These are phyloP conservation scores for Aegithalos caudatus DNA, from an alignment of 2,113 vertebrate species.

Conservation along the genomic window DNA sequence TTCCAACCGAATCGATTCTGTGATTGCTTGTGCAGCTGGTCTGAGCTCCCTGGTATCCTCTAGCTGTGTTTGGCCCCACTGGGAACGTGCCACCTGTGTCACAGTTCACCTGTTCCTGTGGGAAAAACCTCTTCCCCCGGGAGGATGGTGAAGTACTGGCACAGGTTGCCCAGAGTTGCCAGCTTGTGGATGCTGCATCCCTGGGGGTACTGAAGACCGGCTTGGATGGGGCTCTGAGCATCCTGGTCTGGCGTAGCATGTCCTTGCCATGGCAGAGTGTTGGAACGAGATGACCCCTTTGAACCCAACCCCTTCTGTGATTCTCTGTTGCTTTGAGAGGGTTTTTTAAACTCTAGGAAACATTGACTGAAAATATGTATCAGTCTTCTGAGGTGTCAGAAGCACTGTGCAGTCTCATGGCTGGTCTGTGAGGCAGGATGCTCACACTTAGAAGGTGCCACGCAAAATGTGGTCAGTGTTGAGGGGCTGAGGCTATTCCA, in stretches of 20 bases:
- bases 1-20: background rate
- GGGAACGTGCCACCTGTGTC: rapidly evolving
- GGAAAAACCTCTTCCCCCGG: background rate
- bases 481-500: background rate
- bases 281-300: background rate
- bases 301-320: background rate
- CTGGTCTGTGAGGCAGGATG: background rate
- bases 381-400: background rate
- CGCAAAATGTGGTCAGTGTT: background rate
- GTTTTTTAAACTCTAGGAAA: rapidly evolving
- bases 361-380: rapidly evolving
- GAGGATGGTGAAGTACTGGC: background rate
- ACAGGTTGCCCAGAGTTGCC: background rate
- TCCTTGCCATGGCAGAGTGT: background rate
- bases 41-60: no score
- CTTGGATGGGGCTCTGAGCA: background rate
- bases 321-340: background rate
- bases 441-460: background rate
- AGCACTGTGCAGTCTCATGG: rapidly evolving
- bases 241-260: rapidly evolving
- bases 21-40: background rate
- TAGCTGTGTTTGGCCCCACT: rapidly evolving
- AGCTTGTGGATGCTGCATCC: background rate
- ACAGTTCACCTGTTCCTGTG: rapidly evolving
- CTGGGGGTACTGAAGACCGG: background rate